These are phyloP conservation scores for Euplagia quadripunctaria DNA, from an alignment of 2,888 invertebrate genomes.

Conservation along the genomic window DNA sequence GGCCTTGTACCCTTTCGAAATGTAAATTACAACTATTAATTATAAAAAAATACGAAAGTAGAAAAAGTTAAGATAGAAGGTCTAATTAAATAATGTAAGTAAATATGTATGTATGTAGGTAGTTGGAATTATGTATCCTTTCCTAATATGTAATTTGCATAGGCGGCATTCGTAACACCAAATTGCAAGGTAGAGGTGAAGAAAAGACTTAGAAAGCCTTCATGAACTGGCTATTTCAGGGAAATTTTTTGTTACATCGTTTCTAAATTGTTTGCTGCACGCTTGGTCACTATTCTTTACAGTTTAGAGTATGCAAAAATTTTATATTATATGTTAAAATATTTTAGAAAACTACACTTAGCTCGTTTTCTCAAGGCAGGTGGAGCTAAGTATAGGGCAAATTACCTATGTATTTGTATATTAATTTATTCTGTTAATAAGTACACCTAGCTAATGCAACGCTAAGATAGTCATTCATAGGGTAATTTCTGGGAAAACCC, in stretches of 20 bases:
- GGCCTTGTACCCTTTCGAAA: neutral
- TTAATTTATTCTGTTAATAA: neutral
- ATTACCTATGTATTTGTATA: neutral
- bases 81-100: neutral
- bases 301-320: constrained; percentile 24
- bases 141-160: neutral
- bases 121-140: neutral
- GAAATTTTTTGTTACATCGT: constrained; percentile 40
- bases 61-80: neutral
- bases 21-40: neutral
- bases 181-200: constrained; percentile 18
- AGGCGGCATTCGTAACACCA: neutral
- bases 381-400: too few species aligned
- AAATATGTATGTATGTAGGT: neutral
- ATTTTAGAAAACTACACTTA: neutral
- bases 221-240: constrained; percentile 33
- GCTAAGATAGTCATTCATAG: neutral
- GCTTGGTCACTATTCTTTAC: constrained; percentile 53
- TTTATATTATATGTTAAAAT: constrained; percentile 22
- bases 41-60: neutral
- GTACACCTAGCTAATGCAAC: neutral
- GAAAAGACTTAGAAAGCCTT: constrained; percentile 16
- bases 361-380: too few species aligned
- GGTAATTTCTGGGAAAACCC: too few species aligned
- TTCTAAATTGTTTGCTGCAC: constrained; percentile 57